Base-by-base conservation (phyloP, 2,888 invertebrate species). In the Eutolmus rufibarbis region DNA sequence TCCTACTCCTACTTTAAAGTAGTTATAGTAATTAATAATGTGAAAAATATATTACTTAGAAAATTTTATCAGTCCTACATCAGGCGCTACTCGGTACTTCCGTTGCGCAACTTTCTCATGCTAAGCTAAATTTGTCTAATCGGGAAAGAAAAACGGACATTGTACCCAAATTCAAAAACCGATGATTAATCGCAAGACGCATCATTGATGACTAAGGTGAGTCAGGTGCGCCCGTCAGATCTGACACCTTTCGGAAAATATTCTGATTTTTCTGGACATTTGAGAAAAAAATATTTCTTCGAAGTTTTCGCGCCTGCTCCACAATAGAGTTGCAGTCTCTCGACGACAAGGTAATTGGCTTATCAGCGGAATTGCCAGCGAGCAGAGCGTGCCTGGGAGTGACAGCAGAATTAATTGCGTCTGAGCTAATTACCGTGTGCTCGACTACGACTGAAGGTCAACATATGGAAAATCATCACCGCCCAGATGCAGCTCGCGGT, bases 341-440 rank as follows among this genome's bases (percentile, higher is more conserved):
- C 23, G 23, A 77, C 40, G 40, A 40, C 43, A 40, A 8, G 46
- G 43, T 43, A 78, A 78, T 78, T 78, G 78, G 19, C 78, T 78
- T 78, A 78, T 78, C 43, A 78, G 43, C 1, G 40, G 23, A 40
- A 78, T 43, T 78, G 9, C 43, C 37, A 43, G n/a, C 12, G 78
- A 9, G 43, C 43, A 23, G 23, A 43, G 40, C 78, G 78, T 78
- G 78, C 43, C 12, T 78, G 78, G 78, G 78, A 78, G 78, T 78
- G 78, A 78, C 78, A 78, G 78, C 78, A 43, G 43, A 78, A 46
- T 78, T 78, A 78, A 78, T 78, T 34, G 78, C n/a, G 19, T 40
- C 43, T 78, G 46, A 78, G 43, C 78, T 78, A 78, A 78, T 78
- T 78, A 43, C 78, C 43, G 9, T 23, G 66, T 28, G 28, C 66